Conservation (phyloP, 2,888 invertebrate genomes). For the Cristatella mucedo region DNA sequence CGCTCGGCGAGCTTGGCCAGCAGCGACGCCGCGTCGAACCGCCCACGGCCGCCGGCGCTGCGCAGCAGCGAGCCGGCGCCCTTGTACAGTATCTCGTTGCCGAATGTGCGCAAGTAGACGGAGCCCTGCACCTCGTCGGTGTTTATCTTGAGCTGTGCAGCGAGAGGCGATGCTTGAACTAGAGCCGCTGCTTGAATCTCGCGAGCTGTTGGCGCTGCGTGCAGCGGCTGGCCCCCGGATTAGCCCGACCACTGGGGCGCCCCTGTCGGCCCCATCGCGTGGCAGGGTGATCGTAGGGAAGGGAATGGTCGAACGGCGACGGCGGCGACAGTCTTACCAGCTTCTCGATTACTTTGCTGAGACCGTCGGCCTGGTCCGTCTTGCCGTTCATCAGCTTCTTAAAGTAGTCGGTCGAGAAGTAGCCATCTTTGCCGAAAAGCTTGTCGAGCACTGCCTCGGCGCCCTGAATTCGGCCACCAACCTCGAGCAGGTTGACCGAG, state of each 20-base stretch:
- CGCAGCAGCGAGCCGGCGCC: constrained; percentile 39
- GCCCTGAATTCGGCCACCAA: constrained; percentile 67
- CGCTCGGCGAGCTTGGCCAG: constrained; percentile 47
- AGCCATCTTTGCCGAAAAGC: constrained; percentile 64
- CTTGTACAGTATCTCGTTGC: constrained; percentile 71
- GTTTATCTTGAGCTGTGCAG: too few species aligned
- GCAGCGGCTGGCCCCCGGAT: too few species aligned
- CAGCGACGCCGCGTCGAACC: constrained; percentile 39
- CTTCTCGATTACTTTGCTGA: too few species aligned
- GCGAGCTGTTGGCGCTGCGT: too few species aligned
- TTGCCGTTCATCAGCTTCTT: constrained; percentile 8
- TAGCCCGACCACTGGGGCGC: too few species aligned
- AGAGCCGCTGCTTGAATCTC: too few species aligned
- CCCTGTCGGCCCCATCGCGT: too few species aligned
- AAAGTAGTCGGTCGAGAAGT: constrained; percentile 20
- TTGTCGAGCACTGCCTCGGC: constrained; percentile 66
- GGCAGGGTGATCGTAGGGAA: too few species aligned
- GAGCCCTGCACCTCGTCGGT: too few species aligned
- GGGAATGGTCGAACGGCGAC: too few species aligned
- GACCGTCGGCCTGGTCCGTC: too few species aligned
- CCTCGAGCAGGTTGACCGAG: constrained; percentile 66
- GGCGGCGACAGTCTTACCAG: neutral
- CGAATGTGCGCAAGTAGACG: constrained; percentile 72
- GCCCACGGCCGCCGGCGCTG: constrained; percentile 16
- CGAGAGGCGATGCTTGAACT: too few species aligned